Evolutionary conservation across 2,113 vertebrate species (phyloP), one percentile per base, ranked within the genome.

Genomic region (Ovis canadensis): DNA sequence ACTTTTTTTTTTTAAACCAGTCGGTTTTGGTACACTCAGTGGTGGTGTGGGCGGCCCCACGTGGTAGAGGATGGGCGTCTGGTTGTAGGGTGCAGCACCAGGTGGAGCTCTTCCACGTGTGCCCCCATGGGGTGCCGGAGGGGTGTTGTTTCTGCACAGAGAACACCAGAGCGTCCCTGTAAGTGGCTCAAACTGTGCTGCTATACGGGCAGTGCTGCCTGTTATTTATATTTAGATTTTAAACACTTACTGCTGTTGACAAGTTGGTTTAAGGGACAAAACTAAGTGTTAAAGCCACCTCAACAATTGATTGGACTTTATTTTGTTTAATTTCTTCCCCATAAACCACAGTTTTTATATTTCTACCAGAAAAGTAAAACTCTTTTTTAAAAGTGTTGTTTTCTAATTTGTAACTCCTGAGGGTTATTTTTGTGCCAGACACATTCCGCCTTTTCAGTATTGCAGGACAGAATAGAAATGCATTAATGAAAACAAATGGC

Each of bases 371-470:
- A 97, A 98, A 99, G 90, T 97, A 98, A 96, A 98, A 83, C 88
- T 93, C 94, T 98, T 99, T 99, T 99, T 98, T 95, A 97, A 96
- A 98, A 98, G 97, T 96, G 91, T 98, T 98, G 94, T 97, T 97
- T 98, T 98, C 98, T 96, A 92, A 90, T 98, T 98, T 98, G 78
- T 98, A 94, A 98, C 48, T 96, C 95, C 81, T 85, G 89, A 67
- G 96, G 97, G 74, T 98, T 97, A 91, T 96, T 98, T 98, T 98
- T 98, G 97, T 98, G 98, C 98, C 98, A 99, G 98, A 98, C 98
- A 99, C 99, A 99, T 99, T 99, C 99, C 99, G 81, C 98, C 94
- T 98, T 98, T 97, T 96, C 98, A 99, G 98, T 99, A 97, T 99
- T 99, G 98, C 98, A 98, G 98, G 97, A 98, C 92, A 98, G 97